phyloP scores from a whole-genome alignment of 2,888 invertebrate genomes.

The Luperina testacea region DNA sequence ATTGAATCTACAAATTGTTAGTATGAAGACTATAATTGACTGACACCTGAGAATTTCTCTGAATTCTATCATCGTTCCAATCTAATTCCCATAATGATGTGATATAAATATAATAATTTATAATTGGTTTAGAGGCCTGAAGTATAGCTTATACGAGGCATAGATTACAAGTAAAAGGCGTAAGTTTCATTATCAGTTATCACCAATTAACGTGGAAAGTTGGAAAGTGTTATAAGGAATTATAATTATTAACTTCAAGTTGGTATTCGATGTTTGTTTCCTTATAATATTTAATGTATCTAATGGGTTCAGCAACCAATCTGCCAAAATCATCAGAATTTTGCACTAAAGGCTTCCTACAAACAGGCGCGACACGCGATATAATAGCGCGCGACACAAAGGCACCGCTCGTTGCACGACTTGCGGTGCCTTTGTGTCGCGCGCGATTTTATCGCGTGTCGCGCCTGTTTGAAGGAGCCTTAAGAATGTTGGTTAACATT shows the following conservation, averaged over 20 bases:
- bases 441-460: no score
- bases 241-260: background rate
- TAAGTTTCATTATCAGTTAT: background rate
- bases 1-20: constrained; percentile 40
- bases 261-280: background rate
- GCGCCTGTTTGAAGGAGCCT: no score
- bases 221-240: no score
- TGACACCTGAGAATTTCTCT: constrained; percentile 36
- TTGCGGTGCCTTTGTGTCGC: no score
- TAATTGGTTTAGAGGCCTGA: constrained; percentile 12
- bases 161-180: background rate
- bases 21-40: constrained; percentile 14
- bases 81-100: constrained; percentile 29
- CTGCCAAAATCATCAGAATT: background rate
- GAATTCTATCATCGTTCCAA: constrained; percentile 33
- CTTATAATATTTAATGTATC: background rate
- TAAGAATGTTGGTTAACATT: no score
- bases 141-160: background rate
- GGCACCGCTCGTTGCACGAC: no score
- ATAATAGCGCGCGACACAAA: no score
- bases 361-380: no score
- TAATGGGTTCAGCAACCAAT: background rate
- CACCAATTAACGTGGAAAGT: background rate
- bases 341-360: background rate
- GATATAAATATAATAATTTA: constrained; percentile 16